Base-by-base conservation (phyloP, 2,113 vertebrate species). In the Chinchilla lanigera region DNA sequence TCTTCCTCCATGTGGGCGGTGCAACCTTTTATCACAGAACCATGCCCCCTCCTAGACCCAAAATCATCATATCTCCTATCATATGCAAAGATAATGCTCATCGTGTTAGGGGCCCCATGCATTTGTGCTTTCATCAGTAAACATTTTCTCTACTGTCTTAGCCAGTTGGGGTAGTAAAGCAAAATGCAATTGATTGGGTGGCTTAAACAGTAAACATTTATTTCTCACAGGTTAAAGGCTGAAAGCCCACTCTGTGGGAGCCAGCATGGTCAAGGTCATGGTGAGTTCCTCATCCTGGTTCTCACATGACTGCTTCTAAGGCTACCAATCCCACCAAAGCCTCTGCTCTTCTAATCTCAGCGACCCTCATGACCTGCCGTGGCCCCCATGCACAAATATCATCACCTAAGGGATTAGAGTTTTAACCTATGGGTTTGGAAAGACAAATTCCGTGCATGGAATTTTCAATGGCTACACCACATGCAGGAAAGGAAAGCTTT, bases 101-200 rank as follows among this genome's bases (percentile, higher is more conserved):
- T 81, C 38, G 19, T 16, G 50, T 88, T 77, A 95, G 16, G 78
- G 26, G 0, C n/a, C 30, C n/a, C n/a, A 83, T 3, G 38, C 1
- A 26, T 19, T 47, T 91, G 11, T 56, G 20, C 54, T 58, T 94
- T 94, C 86, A 71, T 11, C 75, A 86, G 12, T 13, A 83, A 77
- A 13, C 33, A 58, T 73, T 81, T 58, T 52, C 4, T 8, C 20
- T 61, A 50, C 33, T 73, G 9, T 26, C 75, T 93, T 58, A 30
- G 19, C 28, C 47, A 58, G 0, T 65, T 35, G 33, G 22, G 26
- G 3, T 61, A 3, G 24, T 89, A 33, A 75, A 86, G 81, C 20
- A 77, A 41, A 89, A 47, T 38, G 20, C 9, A 16, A 14, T 6
- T 58, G 52, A 56, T 35, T 24, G 44, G 26, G 5, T 67, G 33